A percentile compares a stretch with the other conserved stretches of the same genome.
phyloP scores from a whole-genome alignment of 1,140 invertebrate species.

The Plutomurus gul region DNA sequence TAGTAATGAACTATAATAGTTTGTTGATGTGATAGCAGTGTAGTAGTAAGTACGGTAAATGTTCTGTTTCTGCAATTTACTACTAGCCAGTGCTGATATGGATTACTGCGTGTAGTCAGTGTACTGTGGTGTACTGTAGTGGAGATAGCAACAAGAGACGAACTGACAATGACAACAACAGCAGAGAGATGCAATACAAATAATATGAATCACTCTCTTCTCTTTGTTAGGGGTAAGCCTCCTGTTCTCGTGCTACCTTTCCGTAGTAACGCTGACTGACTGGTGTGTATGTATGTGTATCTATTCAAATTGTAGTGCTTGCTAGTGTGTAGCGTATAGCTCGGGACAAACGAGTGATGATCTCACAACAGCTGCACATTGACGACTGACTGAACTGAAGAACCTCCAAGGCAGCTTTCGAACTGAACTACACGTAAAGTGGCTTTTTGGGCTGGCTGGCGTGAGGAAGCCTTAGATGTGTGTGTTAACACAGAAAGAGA shows the following conservation, averaged over 20 bases:
- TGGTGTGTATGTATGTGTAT: not conserved
- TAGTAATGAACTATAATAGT: too few relatives aligned
- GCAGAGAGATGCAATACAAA: not conserved
- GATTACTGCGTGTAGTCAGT: not conserved
- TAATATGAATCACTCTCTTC: not conserved
- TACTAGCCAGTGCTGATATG: not conserved
- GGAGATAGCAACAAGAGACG: not conserved
- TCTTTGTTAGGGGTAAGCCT: too few relatives aligned
- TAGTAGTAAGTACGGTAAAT: too few relatives aligned
- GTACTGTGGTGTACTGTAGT: not conserved
- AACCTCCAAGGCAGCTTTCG: slow-evolving; percentile 20
- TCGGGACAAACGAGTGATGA: slow-evolving; percentile 4
- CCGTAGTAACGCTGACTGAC: too few relatives aligned
- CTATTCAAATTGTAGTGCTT: too few relatives aligned
- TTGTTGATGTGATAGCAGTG: too few relatives aligned
- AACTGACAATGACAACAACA: not conserved
- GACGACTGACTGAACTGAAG: slow-evolving; percentile 5
- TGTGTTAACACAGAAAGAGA: too few relatives aligned
- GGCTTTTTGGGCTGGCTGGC: too few relatives aligned
- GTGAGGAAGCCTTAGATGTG: too few relatives aligned
- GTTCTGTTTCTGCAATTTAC: too few relatives aligned
- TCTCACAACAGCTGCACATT: slow-evolving; percentile 12
- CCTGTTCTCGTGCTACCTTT: too few relatives aligned
- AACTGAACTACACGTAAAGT: too few relatives aligned
- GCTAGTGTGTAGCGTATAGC: not conserved